Evolutionary conservation across 1,140 invertebrate species (phyloP), one percentile per base, ranked within the genome.

Genomic region (Riptortus pedestris): DNA sequence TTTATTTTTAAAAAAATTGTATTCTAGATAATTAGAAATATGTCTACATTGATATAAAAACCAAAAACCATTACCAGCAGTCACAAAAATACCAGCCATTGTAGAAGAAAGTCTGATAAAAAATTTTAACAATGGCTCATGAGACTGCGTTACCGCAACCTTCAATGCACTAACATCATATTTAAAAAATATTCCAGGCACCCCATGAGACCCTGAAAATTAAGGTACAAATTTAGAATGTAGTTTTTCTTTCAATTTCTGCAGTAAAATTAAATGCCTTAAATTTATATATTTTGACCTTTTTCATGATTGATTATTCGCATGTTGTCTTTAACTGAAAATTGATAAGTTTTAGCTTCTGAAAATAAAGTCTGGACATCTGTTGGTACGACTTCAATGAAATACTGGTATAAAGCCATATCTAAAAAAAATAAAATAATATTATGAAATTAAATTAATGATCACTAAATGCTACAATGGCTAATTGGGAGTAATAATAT

Each of bases 361-460:
- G 76, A 79, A 47, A 85, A 74, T 18, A 83, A 79, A 2, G 89
- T 90, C 66, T 88, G 79, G 9, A 97, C 87, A 73, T 91, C 87
- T 12, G 94, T 96, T 27, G 92, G 91, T 18, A 98, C 92, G n/a
- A 96, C 86, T 79, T 96, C 88, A 47, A 98, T 81, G 71, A 95
- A 96, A 77, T 98, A 98, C 72, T 96, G 92, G 75, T 86, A 95
- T 20, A 90, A 73, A 76, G 90, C 86, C 74, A 83, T 84, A 77
- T 84, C 88, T 84, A 70, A 62, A 79, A 26, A 2, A 55, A 55
- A 24, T 24, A 80, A 0, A 64, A 27, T 26, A 38, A 38, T 38
- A 38, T 38, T 7, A 66, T 57, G 28, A 66, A 63, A 65, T 62
- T 11, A 4, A 5, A 38, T 7, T 11, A 38, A 38, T 7, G 5